A percentile compares a stretch with the other conserved stretches of the same genome.
phyloP scores from a whole-genome alignment of 2,797 vertebrate species.

The Linurgus olivaceus region DNA sequence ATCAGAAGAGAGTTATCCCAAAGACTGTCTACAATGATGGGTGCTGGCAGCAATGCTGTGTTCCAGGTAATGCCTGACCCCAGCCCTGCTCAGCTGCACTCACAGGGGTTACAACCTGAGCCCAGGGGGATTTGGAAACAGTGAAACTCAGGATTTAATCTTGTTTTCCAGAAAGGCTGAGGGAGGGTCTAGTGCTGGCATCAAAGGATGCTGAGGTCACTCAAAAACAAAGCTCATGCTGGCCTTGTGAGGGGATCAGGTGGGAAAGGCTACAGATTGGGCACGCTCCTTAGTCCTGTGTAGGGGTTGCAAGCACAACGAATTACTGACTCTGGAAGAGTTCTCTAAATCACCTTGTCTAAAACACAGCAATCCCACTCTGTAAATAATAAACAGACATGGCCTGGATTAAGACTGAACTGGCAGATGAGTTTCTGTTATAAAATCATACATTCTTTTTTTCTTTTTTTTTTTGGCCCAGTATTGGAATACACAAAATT shows the following conservation, averaged over 20 bases:
- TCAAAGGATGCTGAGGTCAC: neutral
- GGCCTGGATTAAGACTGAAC: neutral
- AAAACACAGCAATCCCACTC: neutral
- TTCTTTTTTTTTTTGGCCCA: neutral
- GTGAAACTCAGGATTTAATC: neutral
- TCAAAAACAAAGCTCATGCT: neutral
- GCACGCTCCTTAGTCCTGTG: neutral
- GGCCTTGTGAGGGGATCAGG: neutral
- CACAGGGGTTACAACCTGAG: neutral
- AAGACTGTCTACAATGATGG: neutral
- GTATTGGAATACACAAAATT: neutral
- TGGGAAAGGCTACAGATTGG: neutral
- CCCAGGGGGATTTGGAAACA: neutral
- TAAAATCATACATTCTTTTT: neutral
- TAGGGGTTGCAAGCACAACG: neutral
- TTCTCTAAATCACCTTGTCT: neutral
- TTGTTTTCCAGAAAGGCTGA: neutral
- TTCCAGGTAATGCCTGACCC: neutral
- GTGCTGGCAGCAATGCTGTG: neutral
- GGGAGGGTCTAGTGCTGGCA: neutral
- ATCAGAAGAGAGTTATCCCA: neutral
- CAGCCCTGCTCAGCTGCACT: neutral
- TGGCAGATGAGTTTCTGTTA: neutral
- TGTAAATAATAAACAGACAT: neutral
- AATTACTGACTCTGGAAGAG: neutral